Evolutionary conservation across 2,797 vertebrate genomes (phyloP).

Genomic region (Pteronotus mesoamericanus): DNA sequence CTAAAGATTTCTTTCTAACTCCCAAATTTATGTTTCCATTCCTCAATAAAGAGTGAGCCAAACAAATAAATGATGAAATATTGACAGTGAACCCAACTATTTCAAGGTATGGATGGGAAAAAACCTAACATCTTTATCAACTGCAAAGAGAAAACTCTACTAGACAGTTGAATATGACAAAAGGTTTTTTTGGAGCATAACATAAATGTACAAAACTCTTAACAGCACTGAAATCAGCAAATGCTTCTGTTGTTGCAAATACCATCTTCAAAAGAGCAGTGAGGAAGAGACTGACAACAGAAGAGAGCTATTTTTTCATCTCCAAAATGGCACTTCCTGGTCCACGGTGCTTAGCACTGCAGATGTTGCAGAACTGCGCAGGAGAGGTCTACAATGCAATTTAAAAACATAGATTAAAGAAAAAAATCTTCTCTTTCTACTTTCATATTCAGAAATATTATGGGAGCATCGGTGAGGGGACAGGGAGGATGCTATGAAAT

Average conservation of each 20-base stretch:
- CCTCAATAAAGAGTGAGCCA: constrained; percentile 4
- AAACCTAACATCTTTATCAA: neutral
- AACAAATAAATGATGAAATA: neutral
- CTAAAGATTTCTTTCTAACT: neutral
- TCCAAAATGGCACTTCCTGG: constrained; percentile 94
- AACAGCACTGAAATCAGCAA: constrained; percentile 15
- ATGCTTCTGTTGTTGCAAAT: neutral
- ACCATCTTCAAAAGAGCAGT: rapidly evolving
- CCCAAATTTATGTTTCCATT: constrained; percentile 46
- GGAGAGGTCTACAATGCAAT: constrained; percentile 83
- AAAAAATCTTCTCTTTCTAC: neutral
- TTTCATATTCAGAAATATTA: neutral
- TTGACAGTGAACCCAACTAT: neutral
- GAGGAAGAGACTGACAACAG: neutral
- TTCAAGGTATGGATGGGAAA: neutral
- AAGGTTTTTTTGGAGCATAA: neutral
- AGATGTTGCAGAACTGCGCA: constrained; percentile 96
- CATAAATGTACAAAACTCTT: constrained; percentile 18
- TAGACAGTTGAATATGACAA: neutral
- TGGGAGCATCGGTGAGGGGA: rapidly evolving
- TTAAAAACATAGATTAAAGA: neutral
- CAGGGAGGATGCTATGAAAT: neutral
- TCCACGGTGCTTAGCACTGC: constrained; percentile 94
- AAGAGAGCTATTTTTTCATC: constrained; percentile 88
- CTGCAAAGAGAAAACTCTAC: neutral